Percentiles rank a stretch among this genome's conserved stretches.
phyloP scores from a whole-genome alignment of 2,113 vertebrate genomes.

The Clupea harengus region DNA sequence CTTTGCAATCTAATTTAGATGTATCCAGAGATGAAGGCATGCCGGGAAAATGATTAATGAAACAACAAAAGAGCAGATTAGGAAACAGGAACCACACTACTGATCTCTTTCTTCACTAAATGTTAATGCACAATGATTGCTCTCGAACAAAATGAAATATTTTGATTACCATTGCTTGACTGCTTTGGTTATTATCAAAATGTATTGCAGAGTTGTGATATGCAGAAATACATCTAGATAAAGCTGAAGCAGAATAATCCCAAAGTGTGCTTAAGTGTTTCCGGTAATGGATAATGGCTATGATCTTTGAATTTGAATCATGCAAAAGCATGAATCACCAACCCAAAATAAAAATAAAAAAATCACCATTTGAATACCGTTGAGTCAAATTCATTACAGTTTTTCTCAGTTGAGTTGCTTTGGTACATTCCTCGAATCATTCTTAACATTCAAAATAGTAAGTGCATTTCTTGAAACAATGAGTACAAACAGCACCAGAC shows the following conservation, averaged over 20 bases:
- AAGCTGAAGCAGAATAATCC: background rate
- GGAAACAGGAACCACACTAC: constrained; percentile 43
- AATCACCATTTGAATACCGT: too few species aligned
- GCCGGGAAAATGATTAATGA: constrained; percentile 44
- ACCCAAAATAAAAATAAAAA: background rate
- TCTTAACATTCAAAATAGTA: too few species aligned
- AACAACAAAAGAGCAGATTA: constrained; percentile 55
- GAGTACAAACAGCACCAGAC: too few species aligned
- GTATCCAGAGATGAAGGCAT: constrained; percentile 50
- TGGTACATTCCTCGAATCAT: too few species aligned
- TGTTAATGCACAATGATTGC: constrained; percentile 38
- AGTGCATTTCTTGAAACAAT: too few species aligned
- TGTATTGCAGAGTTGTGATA: background rate
- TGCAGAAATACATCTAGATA: background rate
- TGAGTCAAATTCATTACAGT: too few species aligned
- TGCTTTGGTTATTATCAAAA: background rate
- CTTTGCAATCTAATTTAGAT: constrained; percentile 64
- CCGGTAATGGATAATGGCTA: background rate
- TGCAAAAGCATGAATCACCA: background rate
- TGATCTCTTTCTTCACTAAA: constrained; percentile 46
- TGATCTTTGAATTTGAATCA: background rate
- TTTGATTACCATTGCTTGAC: background rate
- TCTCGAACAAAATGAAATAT: constrained; percentile 17
- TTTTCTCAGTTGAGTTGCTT: too few species aligned
- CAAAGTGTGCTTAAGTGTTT: background rate